These are phyloP conservation scores for Glaucomys volans DNA, from an alignment of 2,113 vertebrate genomes.

Conservation along the genomic window DNA sequence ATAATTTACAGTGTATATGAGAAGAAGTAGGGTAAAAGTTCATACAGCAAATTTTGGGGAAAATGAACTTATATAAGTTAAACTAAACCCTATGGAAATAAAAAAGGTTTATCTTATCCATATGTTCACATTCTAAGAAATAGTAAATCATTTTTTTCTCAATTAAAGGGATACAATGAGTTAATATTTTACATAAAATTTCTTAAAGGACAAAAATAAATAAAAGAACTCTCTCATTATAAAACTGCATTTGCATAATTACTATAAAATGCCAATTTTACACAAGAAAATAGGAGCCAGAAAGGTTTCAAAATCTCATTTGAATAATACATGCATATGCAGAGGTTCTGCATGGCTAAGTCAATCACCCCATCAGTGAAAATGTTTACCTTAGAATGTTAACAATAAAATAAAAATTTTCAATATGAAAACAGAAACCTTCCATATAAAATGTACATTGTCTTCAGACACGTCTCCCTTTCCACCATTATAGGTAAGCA, in stretches of 20 bases:
- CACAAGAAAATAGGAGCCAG: not conserved
- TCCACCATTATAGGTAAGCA: not conserved
- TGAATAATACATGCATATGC: slow-evolving; percentile 8
- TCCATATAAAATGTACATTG: not conserved
- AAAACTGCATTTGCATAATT: slow-evolving; percentile 57
- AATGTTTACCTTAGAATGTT: slow-evolving; percentile 34
- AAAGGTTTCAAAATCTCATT: slow-evolving; percentile 49
- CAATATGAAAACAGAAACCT: not conserved
- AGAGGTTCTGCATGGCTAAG: slow-evolving; percentile 2
- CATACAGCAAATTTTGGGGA: not conserved
- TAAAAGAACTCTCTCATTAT: slow-evolving; percentile 3
- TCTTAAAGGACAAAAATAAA: not conserved
- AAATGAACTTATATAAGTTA: not conserved
- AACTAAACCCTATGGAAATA: not conserved
- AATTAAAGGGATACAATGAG: not conserved
- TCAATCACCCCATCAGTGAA: not conserved
- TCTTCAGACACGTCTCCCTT: not conserved
- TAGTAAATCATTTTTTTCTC: not conserved
- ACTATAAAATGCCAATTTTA: slow-evolving; percentile 59
- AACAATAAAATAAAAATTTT: not conserved
- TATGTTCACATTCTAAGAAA: not conserved
- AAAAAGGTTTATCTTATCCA: not conserved
- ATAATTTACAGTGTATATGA: not conserved
- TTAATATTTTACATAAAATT: not conserved
- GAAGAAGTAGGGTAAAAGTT: not conserved